Evolutionary conservation across 1,140 invertebrate species (phyloP).

Genomic region (Hylaeus anthracinus): DNA sequence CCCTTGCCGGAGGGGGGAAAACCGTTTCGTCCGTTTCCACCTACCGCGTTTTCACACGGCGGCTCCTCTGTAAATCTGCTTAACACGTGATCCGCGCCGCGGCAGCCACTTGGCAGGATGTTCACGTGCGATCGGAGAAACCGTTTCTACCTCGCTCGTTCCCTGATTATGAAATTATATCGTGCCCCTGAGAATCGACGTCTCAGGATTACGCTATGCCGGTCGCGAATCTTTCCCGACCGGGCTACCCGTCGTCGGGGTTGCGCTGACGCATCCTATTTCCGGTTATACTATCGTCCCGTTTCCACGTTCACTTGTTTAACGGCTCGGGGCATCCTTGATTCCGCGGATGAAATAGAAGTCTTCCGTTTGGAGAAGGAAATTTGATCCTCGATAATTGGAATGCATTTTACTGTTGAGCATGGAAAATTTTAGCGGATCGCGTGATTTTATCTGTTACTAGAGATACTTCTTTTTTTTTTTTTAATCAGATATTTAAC

Average conservation of each 20-base stretch:
- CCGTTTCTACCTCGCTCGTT: constrained; percentile 57
- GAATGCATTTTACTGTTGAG: too few species aligned
- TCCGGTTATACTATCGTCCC: constrained; percentile 4
- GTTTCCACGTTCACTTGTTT: not conserved
- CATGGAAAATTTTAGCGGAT: too few species aligned
- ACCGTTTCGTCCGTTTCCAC: constrained; percentile 4
- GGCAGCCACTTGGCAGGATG: constrained; percentile 37
- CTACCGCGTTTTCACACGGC: constrained; percentile 1
- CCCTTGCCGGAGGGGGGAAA: constrained; percentile 12
- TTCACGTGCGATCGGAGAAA: constrained; percentile 63
- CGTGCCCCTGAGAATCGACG: constrained; percentile 53
- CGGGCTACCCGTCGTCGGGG: not conserved
- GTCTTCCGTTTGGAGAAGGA: too few species aligned
- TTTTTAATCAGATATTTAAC: too few species aligned
- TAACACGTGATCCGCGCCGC: constrained; percentile 51
- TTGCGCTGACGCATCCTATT: constrained; percentile 8
- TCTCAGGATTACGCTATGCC: constrained; percentile 45
- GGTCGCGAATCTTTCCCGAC: constrained; percentile 6
- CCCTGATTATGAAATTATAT: constrained; percentile 66
- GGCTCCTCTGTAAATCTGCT: constrained; percentile 31
- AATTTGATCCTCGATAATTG: too few species aligned
- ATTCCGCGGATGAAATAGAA: constrained; percentile 6
- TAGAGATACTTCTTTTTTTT: too few species aligned
- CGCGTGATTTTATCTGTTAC: too few species aligned
- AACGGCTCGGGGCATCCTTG: not conserved